These are phyloP conservation scores for Ammodytes marinus DNA, from an alignment of 2,113 vertebrate species.

Conservation along the genomic window DNA sequence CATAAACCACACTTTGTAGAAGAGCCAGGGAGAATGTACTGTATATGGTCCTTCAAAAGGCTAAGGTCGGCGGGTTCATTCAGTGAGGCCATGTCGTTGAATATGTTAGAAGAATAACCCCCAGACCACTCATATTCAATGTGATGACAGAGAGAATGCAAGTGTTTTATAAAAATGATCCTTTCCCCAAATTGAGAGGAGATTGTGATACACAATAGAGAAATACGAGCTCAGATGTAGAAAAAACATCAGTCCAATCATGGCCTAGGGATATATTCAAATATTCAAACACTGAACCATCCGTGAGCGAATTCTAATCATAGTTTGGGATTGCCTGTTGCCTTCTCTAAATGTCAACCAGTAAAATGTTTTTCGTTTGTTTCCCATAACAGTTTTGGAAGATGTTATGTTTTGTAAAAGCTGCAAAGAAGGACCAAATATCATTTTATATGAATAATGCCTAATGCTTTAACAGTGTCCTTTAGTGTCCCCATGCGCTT, in stretches of 20 bases:
- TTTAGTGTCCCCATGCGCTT: neutral
- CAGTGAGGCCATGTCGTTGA: neutral
- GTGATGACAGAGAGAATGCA: neutral
- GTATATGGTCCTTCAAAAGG: neutral
- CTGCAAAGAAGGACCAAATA: neutral
- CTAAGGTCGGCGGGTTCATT: neutral
- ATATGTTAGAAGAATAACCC: constrained; percentile 5
- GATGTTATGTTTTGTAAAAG: constrained; percentile 1
- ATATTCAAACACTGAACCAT: constrained; percentile 22
- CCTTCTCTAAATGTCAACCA: constrained; percentile 17
- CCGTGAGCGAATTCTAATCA: constrained; percentile 1
- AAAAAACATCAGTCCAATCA: constrained; percentile 17
- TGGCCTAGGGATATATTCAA: neutral
- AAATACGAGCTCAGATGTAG: neutral
- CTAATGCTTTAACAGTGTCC: neutral
- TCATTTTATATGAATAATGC: neutral
- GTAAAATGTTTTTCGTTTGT: neutral
- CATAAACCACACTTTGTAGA: neutral
- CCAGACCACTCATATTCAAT: neutral
- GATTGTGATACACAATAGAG: neutral
- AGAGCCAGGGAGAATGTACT: constrained; percentile 2
- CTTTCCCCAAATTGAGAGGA: neutral
- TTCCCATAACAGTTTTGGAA: constrained; percentile 4
- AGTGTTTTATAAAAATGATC: neutral
- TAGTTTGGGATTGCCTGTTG: neutral